Evolutionary conservation across 2,113 vertebrate species (phyloP), one percentile per base, ranked within the genome.

Genomic region (Orthonyx spaldingii): DNA sequence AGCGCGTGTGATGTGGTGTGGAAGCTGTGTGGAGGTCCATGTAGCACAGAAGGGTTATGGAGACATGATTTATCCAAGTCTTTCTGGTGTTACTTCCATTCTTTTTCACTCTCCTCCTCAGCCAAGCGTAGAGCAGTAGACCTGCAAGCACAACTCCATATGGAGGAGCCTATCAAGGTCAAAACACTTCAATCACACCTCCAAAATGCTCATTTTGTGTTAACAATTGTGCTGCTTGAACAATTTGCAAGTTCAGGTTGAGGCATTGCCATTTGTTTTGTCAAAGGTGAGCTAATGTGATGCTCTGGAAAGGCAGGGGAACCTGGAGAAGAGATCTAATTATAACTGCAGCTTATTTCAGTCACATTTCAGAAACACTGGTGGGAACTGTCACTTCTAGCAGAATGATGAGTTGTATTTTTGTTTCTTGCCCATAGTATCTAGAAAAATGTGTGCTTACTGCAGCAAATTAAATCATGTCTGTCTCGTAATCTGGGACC

Each of bases 101-200:
- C 30, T 71, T 85, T 81, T 32, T 60, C 11, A 23, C 53, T 66
- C 44, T 76, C 16, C 23, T 70, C 22, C 61, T 49, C 59, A 76
- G 57, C n/a, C 42, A 85, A 52, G 42, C 32, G 2, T 2, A 16
- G 27, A 80, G 85, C 53, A 74, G 32, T 57, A 90, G 90, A 86
- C 85, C 90, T 83, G 71, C 59, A 74, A 74, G 75, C 41, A 30
- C 13, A 80, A n/a, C 92, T 94, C 95, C 94, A 97, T 94, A 85
- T 88, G 94, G 95, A 88, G 63, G 75, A 65, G 9, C 11, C 18
- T 66, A 97, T 83, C 92, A 50, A 90, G 95, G 94, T 93, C 88
- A 74, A 20, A 96, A 32, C 10, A 22, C 83, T 95, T 96, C 95
- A 80, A 57, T 95, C 90, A 74, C 27, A 33, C 65, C 55, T 92